Percentiles rank a stretch among this genome's conserved stretches.
Conservation (phyloP, 2,797 vertebrate species). For the Apodemus agrarius region DNA sequence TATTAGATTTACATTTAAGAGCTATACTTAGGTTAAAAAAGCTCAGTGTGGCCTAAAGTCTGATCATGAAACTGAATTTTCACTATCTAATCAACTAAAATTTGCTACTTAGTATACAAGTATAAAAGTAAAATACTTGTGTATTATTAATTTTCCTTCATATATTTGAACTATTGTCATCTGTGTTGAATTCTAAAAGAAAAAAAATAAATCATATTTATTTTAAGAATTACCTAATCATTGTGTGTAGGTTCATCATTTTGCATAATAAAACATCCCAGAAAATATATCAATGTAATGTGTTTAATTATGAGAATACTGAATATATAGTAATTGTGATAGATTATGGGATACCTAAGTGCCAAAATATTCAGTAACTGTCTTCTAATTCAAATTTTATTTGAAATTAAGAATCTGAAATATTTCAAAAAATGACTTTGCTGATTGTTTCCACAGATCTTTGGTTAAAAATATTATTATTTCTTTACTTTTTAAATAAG, state of each 20-base stretch:
- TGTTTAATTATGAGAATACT: neutral
- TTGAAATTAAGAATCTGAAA: neutral
- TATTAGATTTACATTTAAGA: conserved; percentile 59
- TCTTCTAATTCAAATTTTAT: neutral
- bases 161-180: conserved; percentile 36
- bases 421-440: neutral
- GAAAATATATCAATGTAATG: neutral
- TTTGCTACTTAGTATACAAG: conserved; percentile 51
- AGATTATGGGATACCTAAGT: neutral
- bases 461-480: neutral
- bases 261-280: neutral
- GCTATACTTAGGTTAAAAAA: conserved; percentile 54
- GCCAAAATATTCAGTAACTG: neutral
- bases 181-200: conserved; percentile 7
- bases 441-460: neutral
- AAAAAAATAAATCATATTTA: neutral
- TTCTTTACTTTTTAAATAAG: neutral
- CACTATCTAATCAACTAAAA: conserved; percentile 14
- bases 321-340: neutral
- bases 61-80: conserved; percentile 68
- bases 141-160: neutral
- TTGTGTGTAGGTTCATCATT: neutral
- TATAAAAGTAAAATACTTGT: conserved; percentile 32
- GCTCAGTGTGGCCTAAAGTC: conserved; percentile 51
- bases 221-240: neutral